Evolutionary conservation across 2,888 invertebrate genomes (phyloP).

Genomic region (Candidula unifasciata): DNA sequence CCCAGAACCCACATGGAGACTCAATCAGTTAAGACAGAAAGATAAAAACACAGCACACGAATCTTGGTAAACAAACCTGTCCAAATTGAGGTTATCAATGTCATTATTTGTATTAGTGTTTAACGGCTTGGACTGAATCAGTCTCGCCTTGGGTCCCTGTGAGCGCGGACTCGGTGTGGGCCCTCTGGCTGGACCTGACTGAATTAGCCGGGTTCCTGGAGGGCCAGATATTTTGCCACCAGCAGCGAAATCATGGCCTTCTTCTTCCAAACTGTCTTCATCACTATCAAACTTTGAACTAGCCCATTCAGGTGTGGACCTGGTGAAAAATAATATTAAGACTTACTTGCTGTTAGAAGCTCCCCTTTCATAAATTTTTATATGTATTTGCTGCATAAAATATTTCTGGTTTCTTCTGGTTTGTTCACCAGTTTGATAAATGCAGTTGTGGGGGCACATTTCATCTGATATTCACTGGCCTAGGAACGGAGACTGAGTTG

Average conservation of each 20-base stretch:
- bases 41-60: neutral
- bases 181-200: constrained; percentile 49
- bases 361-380: too few species aligned
- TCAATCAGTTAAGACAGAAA: neutral
- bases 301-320: constrained; percentile 67
- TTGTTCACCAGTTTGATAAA: too few species aligned
- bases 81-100: constrained; percentile 23
- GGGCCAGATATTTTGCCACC: constrained; percentile 42
- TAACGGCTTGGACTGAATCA: constrained; percentile 62
- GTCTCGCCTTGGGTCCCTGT: constrained; percentile 57
- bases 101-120: constrained; percentile 61
- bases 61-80: neutral
- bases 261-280: constrained; percentile 53
- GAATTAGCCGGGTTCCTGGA: constrained; percentile 51
- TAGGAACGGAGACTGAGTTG: too few species aligned
- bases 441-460: too few species aligned
- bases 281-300: constrained; percentile 72
- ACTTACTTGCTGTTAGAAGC: too few species aligned
- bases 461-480: too few species aligned
- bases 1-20: too few species aligned
- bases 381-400: too few species aligned
- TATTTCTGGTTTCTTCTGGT: too few species aligned
- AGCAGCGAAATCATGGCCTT: constrained; percentile 31
- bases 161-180: constrained; percentile 52
- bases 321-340: neutral